Evolutionary conservation across 1,140 invertebrate genomes (phyloP).

Genomic region (Reticulitermes speratus): DNA sequence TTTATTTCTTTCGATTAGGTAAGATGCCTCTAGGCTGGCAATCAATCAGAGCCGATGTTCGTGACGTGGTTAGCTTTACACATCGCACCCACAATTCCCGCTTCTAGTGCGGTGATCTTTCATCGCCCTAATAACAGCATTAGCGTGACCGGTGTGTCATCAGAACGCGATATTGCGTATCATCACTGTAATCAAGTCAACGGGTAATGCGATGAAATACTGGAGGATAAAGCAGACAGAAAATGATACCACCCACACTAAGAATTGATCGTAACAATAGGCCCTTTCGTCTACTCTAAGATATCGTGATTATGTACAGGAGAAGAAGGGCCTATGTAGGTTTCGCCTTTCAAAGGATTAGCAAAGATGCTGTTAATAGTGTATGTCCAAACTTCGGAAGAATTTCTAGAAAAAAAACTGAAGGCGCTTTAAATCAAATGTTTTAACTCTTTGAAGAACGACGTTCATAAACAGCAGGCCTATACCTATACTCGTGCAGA

Average conservation of each 20-base stretch:
- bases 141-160: neutral
- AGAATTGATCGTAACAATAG: neutral
- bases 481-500: too few relatives aligned
- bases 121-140: neutral
- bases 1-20: neutral
- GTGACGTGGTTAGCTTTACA: neutral
- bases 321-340: neutral
- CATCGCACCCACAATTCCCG: neutral
- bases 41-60: neutral
- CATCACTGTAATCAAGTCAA: neutral
- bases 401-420: too few relatives aligned
- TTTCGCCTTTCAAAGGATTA: neutral
- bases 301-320: neutral
- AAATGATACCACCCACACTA: slow-evolving; percentile 6
- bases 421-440: too few relatives aligned
- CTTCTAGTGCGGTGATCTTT: neutral
- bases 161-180: neutral
- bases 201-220: neutral
- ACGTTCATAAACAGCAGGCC: too few relatives aligned
- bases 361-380: neutral
- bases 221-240: neutral
- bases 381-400: too few relatives aligned
- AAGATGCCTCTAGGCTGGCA: neutral
- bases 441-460: too few relatives aligned
- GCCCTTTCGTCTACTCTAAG: neutral